Percentiles rank a stretch among this genome's conserved stretches.
phyloP scores from a whole-genome alignment of 2,888 invertebrate genomes.

The Catocala sponsa region DNA sequence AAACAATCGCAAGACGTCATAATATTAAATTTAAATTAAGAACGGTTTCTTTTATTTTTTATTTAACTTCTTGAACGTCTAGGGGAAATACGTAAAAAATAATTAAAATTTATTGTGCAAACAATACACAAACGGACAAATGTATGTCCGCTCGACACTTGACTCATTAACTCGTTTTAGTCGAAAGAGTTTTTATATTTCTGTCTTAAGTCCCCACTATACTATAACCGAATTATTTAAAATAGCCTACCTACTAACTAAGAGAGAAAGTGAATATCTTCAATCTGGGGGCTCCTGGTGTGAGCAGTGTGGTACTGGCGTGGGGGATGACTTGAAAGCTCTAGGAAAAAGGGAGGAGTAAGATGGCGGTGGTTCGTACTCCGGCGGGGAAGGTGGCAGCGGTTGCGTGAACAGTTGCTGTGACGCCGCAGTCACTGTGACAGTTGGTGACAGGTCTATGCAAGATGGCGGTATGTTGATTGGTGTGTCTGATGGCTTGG shows the following conservation, averaged over 20 bases:
- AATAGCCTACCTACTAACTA: conserved; percentile 60
- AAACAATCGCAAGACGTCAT: conserved; percentile 8
- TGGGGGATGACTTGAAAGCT: conserved; percentile 80
- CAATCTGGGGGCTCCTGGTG: conserved; percentile 81
- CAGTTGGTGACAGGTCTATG: conserved; percentile 81
- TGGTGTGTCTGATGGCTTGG: conserved; percentile 82
- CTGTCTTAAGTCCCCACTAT: conserved; percentile 23
- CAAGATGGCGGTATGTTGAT: conserved; percentile 82
- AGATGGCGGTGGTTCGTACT: conserved; percentile 90
- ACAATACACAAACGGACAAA: too few species aligned
- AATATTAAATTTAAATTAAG: neutral
- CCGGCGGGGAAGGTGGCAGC: conserved; percentile 84
- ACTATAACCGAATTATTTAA: conserved; percentile 46
- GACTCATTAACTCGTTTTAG: conserved; percentile 7
- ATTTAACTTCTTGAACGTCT: too few species aligned
- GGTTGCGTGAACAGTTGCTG: conserved; percentile 77
- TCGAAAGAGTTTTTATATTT: conserved; percentile 5
- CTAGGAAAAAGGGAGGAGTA: conserved; percentile 90
- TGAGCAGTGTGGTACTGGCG: conserved; percentile 82
- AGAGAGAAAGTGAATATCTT: conserved; percentile 38
- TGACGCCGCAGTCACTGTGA: conserved; percentile 76
- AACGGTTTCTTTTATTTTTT: conserved; percentile 5
- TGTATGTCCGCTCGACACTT: too few species aligned
- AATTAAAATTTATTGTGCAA: too few species aligned
- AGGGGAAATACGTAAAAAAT: too few species aligned